Conservation (phyloP, 2,113 vertebrate genomes). For the Hydropotes inermis region DNA sequence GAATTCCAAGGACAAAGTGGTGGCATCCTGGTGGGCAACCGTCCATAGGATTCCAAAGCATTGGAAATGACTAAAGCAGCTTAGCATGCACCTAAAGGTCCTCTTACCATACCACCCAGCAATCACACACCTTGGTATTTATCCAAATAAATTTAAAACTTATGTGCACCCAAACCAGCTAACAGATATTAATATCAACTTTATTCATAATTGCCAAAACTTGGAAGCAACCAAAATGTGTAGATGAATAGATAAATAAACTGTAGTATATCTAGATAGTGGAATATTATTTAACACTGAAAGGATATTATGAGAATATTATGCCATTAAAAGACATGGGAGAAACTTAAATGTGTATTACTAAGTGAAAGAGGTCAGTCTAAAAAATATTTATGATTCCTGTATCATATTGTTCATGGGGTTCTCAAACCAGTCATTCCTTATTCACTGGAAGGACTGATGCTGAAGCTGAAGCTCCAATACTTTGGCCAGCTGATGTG, state of each 20-base stretch:
- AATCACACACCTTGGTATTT: not conserved
- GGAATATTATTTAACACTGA: not conserved
- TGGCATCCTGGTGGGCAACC: not conserved
- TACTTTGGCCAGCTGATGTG: not conserved
- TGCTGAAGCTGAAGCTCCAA: not conserved
- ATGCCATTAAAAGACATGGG: not conserved
- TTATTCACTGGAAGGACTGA: not conserved
- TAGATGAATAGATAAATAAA: not conserved
- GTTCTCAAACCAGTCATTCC: not conserved
- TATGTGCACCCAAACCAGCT: not conserved
- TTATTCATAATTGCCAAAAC: not conserved
- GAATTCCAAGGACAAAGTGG: not conserved
- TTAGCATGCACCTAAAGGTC: not conserved
- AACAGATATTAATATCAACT: not conserved
- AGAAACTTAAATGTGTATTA: not conserved
- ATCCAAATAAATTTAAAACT: not conserved
- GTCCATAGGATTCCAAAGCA: not conserved
- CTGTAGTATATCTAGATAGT: not conserved
- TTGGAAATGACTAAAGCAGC: accelerated
- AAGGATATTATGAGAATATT: not conserved
- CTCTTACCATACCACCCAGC: not conserved
- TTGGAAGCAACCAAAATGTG: not conserved
- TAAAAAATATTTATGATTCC: not conserved
- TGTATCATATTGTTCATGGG: not conserved
- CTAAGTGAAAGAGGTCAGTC: not conserved